Percentiles rank a stretch among this genome's conserved stretches.
Evolutionary conservation across 2,797 vertebrate genomes (phyloP).

Genomic region (Sus cebifrons): DNA sequence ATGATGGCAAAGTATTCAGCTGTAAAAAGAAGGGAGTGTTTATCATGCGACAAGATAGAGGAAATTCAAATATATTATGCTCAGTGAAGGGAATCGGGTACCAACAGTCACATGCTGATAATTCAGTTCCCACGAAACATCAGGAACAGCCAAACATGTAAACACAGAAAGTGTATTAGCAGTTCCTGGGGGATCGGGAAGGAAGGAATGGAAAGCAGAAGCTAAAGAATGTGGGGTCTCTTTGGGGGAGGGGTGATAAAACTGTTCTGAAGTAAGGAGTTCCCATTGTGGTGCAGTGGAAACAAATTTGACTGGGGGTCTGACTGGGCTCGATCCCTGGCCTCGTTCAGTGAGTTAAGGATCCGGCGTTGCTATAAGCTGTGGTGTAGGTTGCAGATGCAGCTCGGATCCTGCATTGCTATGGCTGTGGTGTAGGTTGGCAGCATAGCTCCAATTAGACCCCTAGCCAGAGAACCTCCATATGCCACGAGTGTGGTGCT

Average conservation of each 20-base stretch:
- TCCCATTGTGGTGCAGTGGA: too few relatives aligned
- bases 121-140: neutral
- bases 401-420: too few relatives aligned
- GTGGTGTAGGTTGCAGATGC: too few relatives aligned
- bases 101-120: too few relatives aligned
- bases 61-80: neutral
- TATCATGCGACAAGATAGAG: rapidly evolving
- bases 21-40: neutral
- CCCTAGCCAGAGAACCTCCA: too few relatives aligned
- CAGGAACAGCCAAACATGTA: neutral
- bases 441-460: too few relatives aligned
- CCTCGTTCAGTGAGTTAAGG: too few relatives aligned
- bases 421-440: too few relatives aligned
- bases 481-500: too few relatives aligned
- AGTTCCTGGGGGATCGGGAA: rapidly evolving
- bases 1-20: neutral
- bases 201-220: rapidly evolving
- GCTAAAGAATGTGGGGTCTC: neutral
- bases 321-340: too few relatives aligned
- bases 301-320: too few relatives aligned
- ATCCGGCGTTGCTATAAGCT: too few relatives aligned
- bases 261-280: neutral
- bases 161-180: neutral
- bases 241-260: neutral
- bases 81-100: neutral